Evolutionary conservation across 1,140 invertebrate genomes (phyloP).

Genomic region (Psix sp.): DNA sequence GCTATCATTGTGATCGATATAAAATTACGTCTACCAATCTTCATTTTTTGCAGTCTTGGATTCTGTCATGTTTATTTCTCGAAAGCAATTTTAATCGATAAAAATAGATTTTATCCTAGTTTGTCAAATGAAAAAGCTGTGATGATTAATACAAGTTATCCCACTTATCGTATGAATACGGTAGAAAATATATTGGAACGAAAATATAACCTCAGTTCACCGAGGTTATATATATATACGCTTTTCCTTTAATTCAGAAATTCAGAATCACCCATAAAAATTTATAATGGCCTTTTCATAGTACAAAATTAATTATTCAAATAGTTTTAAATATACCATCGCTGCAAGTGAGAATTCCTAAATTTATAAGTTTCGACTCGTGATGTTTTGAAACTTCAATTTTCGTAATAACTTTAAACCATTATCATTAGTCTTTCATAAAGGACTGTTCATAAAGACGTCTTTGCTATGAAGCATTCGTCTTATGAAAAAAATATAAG

Average conservation of each 20-base stretch:
- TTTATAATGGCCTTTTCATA: conserved; percentile 33
- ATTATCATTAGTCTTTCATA: conserved; percentile 27
- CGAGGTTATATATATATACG: too few species aligned
- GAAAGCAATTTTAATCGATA: conserved; percentile 28
- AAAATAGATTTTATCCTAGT: conserved; percentile 47
- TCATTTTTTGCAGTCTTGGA: conserved; percentile 35
- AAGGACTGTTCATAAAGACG: conserved; percentile 3
- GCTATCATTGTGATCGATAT: conserved; percentile 49
- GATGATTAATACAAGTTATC: conserved; percentile 36
- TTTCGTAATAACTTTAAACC: conserved; percentile 12
- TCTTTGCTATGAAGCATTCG: conserved; percentile 14
- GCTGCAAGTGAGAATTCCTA: conserved; percentile 5
- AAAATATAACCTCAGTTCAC: too few species aligned
- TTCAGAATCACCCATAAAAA: conserved; percentile 7
- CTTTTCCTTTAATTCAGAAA: conserved; percentile 30
- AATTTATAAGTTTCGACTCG: conserved; percentile 23
- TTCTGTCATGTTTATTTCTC: conserved; percentile 28
- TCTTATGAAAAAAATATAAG: conserved; percentile 23
- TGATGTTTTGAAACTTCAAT: conserved; percentile 16
- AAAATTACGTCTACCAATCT: conserved; percentile 35
- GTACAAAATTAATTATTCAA: conserved; percentile 37
- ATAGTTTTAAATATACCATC: conserved; percentile 28
- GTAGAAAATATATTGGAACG: conserved; percentile 22
- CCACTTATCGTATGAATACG: conserved; percentile 22
- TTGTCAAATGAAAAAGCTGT: conserved; percentile 23